phyloP scores from a whole-genome alignment of 2,113 vertebrate genomes.

The rabbit (Oryctolagus cuniculus) region DNA sequence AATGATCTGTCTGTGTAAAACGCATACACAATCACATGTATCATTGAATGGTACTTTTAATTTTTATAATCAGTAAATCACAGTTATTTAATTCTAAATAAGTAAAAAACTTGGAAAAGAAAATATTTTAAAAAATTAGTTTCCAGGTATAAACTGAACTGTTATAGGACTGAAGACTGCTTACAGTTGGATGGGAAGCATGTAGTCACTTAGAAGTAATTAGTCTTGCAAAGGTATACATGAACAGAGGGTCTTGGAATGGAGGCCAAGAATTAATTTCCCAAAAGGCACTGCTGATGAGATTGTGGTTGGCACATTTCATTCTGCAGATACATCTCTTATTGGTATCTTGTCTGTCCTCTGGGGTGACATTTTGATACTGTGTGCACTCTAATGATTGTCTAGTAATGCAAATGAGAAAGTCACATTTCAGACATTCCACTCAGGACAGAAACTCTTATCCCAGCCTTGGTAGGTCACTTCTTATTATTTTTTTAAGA shows the following conservation, averaged over 20 bases:
- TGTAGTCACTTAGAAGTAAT: conserved; percentile 75
- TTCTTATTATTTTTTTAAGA: no score
- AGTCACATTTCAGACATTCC: conserved; percentile 16
- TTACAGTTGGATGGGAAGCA: conserved; percentile 56
- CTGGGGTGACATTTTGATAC: conserved; percentile 50
- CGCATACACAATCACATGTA: not conserved
- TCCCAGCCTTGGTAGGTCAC: not conserved
- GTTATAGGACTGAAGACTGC: not conserved
- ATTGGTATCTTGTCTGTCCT: conserved; percentile 35
- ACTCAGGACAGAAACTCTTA: not conserved
- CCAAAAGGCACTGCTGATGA: conserved; percentile 68
- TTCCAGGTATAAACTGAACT: conserved; percentile 21
- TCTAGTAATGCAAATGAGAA: conserved; percentile 54
- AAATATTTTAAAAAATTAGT: conserved; percentile 59
- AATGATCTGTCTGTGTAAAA: conserved; percentile 31
- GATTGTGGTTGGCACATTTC: conserved; percentile 67
- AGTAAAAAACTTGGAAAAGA: conserved; percentile 19
- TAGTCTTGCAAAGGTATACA: conserved; percentile 61
- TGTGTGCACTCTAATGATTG: conserved; percentile 11
- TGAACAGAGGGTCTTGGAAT: conserved; percentile 70
- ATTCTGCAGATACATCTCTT: conserved; percentile 45
- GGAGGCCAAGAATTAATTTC: conserved; percentile 75
- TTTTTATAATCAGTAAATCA: conserved; percentile 6
- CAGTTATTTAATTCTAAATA: conserved; percentile 44
- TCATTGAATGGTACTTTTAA: conserved; percentile 41